Evolutionary conservation across 2,797 vertebrate species (phyloP).

Genomic region (Capromys pilorides): DNA sequence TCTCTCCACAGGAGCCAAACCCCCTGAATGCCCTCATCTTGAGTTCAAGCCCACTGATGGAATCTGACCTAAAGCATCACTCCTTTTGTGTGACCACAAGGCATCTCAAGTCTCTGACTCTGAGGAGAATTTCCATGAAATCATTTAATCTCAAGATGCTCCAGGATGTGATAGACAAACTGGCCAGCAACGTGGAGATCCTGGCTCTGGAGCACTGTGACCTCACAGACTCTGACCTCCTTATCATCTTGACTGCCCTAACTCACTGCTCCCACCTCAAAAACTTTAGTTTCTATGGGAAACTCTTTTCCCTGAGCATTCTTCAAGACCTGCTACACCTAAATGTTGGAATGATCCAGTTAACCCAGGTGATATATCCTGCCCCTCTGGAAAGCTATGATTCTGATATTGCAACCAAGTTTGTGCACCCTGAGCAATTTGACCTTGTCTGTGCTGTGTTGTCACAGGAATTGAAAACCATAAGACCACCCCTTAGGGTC

Average conservation of each 20-base stretch:
- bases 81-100: not conserved
- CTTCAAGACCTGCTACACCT: no score
- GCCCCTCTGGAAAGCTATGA: not conserved
- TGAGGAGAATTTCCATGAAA: not conserved
- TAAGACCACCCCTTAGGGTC: not conserved
- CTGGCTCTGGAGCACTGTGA: no score
- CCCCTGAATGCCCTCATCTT: not conserved
- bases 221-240: no score
- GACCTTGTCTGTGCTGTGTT: not conserved
- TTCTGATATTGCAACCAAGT: not conserved
- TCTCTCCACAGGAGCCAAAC: not conserved
- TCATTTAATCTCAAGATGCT: no score
- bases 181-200: no score
- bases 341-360: no score
- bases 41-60: not conserved
- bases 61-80: not conserved
- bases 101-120: not conserved
- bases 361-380: no score
- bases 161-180: no score
- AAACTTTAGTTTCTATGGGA: no score
- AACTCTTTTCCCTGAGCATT: no score
- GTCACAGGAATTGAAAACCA: not conserved
- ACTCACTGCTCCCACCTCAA: no score
- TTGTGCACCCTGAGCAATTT: not conserved
- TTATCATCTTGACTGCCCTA: no score